Evolutionary conservation across 37 sponge, comb jelly and placozoan species (phyloP).

Genomic region (Halichondria panicea): DNA sequence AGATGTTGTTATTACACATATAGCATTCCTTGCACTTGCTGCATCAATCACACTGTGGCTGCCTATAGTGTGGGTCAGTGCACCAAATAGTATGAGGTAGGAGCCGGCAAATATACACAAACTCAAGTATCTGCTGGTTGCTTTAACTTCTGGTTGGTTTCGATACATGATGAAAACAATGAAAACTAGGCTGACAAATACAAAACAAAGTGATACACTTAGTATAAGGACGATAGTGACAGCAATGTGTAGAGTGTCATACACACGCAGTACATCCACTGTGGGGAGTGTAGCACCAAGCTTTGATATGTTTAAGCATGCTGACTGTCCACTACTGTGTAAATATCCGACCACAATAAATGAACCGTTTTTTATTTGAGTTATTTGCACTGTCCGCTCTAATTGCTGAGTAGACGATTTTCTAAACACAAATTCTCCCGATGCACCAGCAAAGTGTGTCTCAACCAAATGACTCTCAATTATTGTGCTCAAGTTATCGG

Average conservation of each 20-base stretch:
- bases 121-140: too few relatives aligned
- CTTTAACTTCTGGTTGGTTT: background rate
- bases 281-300: too few relatives aligned
- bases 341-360: background rate
- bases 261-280: background rate
- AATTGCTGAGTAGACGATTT: background rate
- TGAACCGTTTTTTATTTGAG: too few relatives aligned
- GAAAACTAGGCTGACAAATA: background rate
- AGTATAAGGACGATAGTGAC: background rate
- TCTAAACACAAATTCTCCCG: background rate
- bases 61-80: too few relatives aligned
- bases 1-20: too few relatives aligned
- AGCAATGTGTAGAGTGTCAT: background rate
- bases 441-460: slow-evolving; percentile 3
- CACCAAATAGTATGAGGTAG: too few relatives aligned
- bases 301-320: too few relatives aligned
- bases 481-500: background rate
- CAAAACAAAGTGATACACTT: background rate
- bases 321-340: too few relatives aligned
- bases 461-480: background rate
- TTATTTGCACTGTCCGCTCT: background rate
- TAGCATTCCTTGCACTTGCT: too few relatives aligned
- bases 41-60: too few relatives aligned
- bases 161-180: background rate
- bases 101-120: too few relatives aligned